Conservation (phyloP, 2,113 vertebrate species). For the Otolemur garnettii region DNA sequence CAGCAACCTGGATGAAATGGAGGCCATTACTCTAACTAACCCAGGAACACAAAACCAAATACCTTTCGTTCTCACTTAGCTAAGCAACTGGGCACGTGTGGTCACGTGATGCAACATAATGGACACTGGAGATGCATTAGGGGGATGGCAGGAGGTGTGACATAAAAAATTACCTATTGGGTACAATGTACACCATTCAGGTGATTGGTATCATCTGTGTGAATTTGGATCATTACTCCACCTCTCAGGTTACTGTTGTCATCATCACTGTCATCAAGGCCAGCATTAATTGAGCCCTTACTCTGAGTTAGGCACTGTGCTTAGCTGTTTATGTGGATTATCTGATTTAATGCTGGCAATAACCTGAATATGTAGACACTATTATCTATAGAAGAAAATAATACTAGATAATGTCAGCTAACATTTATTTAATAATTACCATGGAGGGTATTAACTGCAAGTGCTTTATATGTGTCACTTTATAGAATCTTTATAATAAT, state of each 20-base stretch:
- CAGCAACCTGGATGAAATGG: too few relatives aligned
- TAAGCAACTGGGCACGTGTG: too few relatives aligned
- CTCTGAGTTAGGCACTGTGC: neutral
- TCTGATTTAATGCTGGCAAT: slow-evolving; percentile 40
- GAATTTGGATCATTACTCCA: neutral
- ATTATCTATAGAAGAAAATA: slow-evolving; percentile 48
- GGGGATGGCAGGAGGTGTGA: too few relatives aligned
- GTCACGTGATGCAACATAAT: too few relatives aligned
- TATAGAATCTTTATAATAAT: slow-evolving; percentile 30
- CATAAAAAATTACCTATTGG: too few relatives aligned
- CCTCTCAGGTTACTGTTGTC: neutral
- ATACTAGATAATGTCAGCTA: neutral
- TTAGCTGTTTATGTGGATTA: neutral
- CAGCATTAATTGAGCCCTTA: neutral
- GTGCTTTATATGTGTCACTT: neutral
- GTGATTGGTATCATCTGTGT: neutral
- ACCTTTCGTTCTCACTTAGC: too few relatives aligned
- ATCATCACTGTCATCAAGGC: neutral
- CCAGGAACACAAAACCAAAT: too few relatives aligned
- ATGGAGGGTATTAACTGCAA: neutral
- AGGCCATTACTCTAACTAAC: too few relatives aligned
- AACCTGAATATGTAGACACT: neutral
- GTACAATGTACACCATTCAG: too few relatives aligned
- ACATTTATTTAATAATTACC: neutral
- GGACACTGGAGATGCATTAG: too few relatives aligned